Evolutionary conservation across 1,140 invertebrate species (phyloP).

Genomic region (Megathymus violae): DNA sequence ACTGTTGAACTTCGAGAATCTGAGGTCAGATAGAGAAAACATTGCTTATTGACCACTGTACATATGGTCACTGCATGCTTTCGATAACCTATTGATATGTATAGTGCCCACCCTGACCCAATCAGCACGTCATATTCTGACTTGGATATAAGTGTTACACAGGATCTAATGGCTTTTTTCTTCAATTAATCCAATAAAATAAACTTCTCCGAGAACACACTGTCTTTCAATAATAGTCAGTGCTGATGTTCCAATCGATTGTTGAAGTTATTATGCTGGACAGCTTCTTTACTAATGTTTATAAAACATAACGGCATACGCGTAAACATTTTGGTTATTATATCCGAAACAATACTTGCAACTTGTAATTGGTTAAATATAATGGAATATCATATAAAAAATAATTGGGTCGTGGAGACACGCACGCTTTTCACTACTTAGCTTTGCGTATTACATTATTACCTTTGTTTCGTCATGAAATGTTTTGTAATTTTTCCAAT

Average conservation of each 20-base stretch:
- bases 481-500: slow-evolving; percentile 50
- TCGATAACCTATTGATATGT: slow-evolving; percentile 68
- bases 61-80: slow-evolving; percentile 68
- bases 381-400: neutral
- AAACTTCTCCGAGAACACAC: slow-evolving; percentile 26
- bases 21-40: slow-evolving; percentile 70
- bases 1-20: slow-evolving; percentile 57
- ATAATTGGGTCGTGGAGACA: neutral
- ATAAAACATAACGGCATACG: slow-evolving; percentile 50
- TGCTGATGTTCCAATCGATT: slow-evolving; percentile 49
- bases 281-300: slow-evolving; percentile 69
- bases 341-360: slow-evolving; percentile 28
- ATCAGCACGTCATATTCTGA: slow-evolving; percentile 46
- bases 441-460: slow-evolving; percentile 27
- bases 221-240: slow-evolving; percentile 43
- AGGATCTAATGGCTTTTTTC: too few species aligned
- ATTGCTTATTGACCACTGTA: slow-evolving; percentile 66
- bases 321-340: slow-evolving; percentile 46
- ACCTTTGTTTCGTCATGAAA: slow-evolving; percentile 51
- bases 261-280: slow-evolving; percentile 65
- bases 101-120: slow-evolving; percentile 54
- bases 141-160: too few species aligned
- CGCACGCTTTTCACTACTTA: neutral
- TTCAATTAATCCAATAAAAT: slow-evolving; percentile 14
- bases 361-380: neutral